Conservation (phyloP, 2,797 vertebrate genomes). For the Uromys caudimaculatus region DNA sequence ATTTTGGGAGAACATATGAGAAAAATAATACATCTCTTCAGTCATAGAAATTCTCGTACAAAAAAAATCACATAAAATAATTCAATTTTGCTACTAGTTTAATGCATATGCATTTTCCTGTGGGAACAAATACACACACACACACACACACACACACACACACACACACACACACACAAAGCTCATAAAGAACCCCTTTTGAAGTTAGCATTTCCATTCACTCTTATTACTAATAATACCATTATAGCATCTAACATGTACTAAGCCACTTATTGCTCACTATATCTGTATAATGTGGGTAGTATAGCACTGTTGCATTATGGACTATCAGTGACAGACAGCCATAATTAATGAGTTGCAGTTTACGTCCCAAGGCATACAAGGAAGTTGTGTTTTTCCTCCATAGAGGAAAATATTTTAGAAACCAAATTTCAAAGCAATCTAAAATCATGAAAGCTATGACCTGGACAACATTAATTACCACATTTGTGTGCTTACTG, state of each 20-base stretch:
- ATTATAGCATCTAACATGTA: background rate
- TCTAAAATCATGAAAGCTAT: background rate
- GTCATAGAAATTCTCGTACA: background rate
- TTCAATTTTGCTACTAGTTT: background rate
- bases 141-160: too few relatives aligned
- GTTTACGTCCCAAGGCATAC: background rate
- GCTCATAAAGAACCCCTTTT: background rate
- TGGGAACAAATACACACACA: background rate
- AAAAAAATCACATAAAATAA: background rate
- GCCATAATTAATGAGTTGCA: background rate
- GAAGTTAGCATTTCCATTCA: background rate
- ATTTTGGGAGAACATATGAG: background rate
- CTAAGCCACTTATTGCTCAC: background rate
- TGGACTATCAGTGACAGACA: background rate
- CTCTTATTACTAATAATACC: background rate
- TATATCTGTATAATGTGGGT: rapidly evolving
- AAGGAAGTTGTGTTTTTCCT: background rate
- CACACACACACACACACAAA: background rate
- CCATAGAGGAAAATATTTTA: background rate
- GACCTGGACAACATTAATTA: constrained; percentile 23
- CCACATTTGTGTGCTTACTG: background rate
- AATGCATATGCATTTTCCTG: background rate
- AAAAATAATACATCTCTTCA: background rate
- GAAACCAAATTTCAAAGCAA: constrained; percentile 3
- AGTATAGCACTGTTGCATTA: background rate